A percentile compares a stretch with the other conserved stretches of the same genome.
Evolutionary conservation across 2,113 vertebrate species (phyloP).

Genomic region (Myotis brandtii): DNA sequence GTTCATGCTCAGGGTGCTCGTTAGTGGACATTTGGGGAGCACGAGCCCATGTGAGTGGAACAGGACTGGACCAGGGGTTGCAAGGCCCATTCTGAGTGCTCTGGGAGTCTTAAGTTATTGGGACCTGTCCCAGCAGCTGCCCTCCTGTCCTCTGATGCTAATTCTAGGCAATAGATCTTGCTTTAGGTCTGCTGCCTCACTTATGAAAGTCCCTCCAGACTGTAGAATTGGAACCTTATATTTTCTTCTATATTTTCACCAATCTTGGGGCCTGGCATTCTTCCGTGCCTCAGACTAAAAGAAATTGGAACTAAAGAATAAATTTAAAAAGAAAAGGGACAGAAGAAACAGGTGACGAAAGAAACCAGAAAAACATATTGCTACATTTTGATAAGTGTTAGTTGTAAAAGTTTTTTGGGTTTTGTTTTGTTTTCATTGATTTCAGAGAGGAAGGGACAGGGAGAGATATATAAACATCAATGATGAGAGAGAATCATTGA

Average conservation of each 20-base stretch:
- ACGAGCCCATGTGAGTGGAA: neutral
- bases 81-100: neutral
- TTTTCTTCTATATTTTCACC: neutral
- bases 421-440: no score
- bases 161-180: rapidly evolving
- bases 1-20: rapidly evolving
- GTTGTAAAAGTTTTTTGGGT: neutral
- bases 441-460: no score
- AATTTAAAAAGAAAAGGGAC: neutral
- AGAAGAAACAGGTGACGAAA: neutral
- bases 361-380: neutral
- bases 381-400: neutral
- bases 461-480: no score
- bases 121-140: rapidly evolving
- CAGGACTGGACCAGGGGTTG: rapidly evolving
- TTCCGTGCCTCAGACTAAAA: neutral
- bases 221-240: rapidly evolving
- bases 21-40: rapidly evolving
- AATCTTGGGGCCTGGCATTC: neutral
- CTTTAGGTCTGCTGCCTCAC: rapidly evolving
- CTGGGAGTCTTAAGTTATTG: neutral
- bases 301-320: neutral
- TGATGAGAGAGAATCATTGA: no score
- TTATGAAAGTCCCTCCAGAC: neutral
- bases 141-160: neutral